These are phyloP conservation scores for Drosophila trichaetosa DNA, from an alignment of 2,888 invertebrate species.

Conservation along the genomic window DNA sequence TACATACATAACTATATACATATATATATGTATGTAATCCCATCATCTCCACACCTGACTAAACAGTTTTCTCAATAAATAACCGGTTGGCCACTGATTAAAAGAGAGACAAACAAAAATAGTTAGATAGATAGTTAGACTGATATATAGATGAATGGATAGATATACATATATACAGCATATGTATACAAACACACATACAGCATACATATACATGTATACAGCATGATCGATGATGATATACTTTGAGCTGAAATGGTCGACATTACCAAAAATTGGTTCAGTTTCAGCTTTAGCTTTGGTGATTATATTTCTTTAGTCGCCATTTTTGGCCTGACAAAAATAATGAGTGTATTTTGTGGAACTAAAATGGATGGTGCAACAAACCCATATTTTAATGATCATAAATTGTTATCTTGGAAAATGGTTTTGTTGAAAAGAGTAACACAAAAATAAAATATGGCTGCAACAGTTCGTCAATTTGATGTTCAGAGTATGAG, in stretches of 20 bases:
- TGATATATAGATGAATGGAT: not conserved
- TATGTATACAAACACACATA: not conserved
- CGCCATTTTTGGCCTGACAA: not conserved
- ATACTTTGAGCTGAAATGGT: not conserved
- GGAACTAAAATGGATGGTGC: not conserved
- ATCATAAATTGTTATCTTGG: not conserved
- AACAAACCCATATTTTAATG: not conserved
- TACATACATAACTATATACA: not conserved
- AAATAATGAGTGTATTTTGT: not conserved
- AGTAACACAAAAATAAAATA: not conserved
- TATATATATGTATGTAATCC: constrained; percentile 1
- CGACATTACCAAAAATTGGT: not conserved
- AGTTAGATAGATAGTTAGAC: not conserved
- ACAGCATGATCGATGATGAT: not conserved
- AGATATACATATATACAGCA: not conserved
- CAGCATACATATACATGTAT: not conserved
- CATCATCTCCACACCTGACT: constrained; percentile 23
- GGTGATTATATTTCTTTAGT: not conserved
- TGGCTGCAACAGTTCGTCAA: not conserved
- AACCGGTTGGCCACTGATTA: constrained; percentile 10
- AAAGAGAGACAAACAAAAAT: not conserved
- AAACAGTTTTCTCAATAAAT: constrained; percentile 41
- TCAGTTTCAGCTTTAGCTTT: not conserved
- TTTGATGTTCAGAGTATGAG: not conserved
- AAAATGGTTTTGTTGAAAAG: not conserved